Conservation (phyloP, 2,888 invertebrate genomes). For the Caenorhabditis wallacei region DNA sequence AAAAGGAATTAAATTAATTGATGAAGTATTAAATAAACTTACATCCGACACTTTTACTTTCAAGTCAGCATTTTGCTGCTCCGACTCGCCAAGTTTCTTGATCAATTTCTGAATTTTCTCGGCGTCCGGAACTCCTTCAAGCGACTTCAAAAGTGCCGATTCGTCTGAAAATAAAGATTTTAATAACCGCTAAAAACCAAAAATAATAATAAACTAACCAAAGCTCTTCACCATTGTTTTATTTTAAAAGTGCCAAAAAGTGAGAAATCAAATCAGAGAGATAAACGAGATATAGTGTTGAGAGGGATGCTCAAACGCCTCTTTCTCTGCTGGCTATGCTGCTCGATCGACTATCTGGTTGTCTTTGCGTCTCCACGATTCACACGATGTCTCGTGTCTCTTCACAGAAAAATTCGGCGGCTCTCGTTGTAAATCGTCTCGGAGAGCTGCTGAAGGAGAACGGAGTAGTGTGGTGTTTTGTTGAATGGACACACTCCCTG, state of each 20-base stretch:
- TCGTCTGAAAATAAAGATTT: conserved; percentile 53
- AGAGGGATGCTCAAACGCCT: conserved; percentile 10
- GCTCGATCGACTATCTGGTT: conserved; percentile 40
- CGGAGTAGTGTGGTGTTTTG: conserved; percentile 15
- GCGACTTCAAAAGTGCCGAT: conserved; percentile 59
- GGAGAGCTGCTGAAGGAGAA: conserved; percentile 9
- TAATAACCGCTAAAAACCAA: background rate
- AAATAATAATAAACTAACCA: conserved; percentile 31
- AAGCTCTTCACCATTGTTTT: conserved; percentile 49
- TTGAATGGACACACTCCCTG: conserved; percentile 5
- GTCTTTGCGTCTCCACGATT: conserved; percentile 40
- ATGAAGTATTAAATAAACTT: background rate
- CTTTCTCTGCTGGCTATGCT: conserved; percentile 20
- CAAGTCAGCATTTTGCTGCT: conserved; percentile 55
- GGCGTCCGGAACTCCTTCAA: conserved; percentile 64
- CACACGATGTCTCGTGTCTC: conserved; percentile 14
- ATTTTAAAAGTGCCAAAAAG: conserved; percentile 9
- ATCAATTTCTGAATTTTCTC: conserved; percentile 67
- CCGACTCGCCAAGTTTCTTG: conserved; percentile 60
- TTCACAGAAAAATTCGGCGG: conserved; percentile 29
- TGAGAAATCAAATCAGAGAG: conserved; percentile 31
- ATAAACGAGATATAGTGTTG: conserved; percentile 42
- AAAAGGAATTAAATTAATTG: background rate
- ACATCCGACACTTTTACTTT: conserved; percentile 59
- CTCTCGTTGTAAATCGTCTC: conserved; percentile 50